Evolutionary conservation across 2,797 vertebrate species (phyloP).

Genomic region (Sebastes umbrosus): DNA sequence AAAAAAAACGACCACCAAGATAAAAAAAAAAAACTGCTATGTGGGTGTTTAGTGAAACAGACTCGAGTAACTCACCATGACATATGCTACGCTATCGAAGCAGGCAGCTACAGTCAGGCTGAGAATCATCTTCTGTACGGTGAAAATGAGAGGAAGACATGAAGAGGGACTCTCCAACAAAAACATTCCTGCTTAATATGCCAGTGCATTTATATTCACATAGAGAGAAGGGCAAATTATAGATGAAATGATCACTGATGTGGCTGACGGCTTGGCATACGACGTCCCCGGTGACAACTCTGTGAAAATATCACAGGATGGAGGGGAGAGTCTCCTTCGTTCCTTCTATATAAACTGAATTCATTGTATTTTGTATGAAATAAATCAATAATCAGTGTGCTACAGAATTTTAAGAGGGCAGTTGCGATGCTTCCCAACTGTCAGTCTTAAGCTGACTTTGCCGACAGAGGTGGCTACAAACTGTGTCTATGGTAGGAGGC

Average conservation of each 20-base stretch:
- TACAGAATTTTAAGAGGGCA: not conserved
- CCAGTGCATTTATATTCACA: constrained; percentile 33
- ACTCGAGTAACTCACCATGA: constrained; percentile 82
- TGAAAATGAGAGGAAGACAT: constrained; percentile 31
- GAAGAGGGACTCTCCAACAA: constrained; percentile 32
- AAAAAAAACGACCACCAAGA: not conserved
- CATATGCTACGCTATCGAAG: constrained; percentile 86
- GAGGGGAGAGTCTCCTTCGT: constrained; percentile 11
- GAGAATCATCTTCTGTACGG: constrained; percentile 85
- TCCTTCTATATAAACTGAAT: constrained; percentile 8
- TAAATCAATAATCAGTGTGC: constrained; percentile 36
- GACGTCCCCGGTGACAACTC: constrained; percentile 28
- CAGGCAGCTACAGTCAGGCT: constrained; percentile 85
- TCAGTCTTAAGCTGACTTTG: not conserved
- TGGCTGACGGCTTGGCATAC: constrained; percentile 39
- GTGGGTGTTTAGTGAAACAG: constrained; percentile 30
- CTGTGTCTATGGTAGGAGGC: not conserved
- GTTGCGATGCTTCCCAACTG: constrained; percentile 6
- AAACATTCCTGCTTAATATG: constrained; percentile 18
- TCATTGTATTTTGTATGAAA: constrained; percentile 28
- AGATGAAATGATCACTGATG: constrained; percentile 47
- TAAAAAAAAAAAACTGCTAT: not conserved
- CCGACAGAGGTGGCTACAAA: not conserved
- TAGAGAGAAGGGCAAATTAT: constrained; percentile 33
- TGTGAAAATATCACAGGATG: constrained; percentile 36